Evolutionary conservation across 2,888 invertebrate species (phyloP), one percentile per base, ranked within the genome.

Genomic region (Idaea aversata): DNA sequence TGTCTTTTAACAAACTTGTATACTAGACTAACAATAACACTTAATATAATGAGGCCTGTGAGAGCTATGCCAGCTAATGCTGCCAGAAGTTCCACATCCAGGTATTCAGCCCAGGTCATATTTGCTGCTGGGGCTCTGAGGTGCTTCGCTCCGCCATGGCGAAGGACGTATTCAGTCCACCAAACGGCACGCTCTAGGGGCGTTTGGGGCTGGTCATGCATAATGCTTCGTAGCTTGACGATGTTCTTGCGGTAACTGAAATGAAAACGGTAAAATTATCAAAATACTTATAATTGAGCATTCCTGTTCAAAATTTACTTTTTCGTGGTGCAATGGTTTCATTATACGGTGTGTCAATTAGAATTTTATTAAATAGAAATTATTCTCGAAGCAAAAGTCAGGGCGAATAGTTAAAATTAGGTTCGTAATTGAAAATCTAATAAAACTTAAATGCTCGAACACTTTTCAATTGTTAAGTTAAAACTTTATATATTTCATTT

Each of bases 171-270:
- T 13, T 47, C 47, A 13, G 13, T 47, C 47, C 81, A 83, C 82
- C 82, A 81, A 34, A 81, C 70, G 1, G 79, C 78, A 5, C 75
- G 77, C 15, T 85, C 82, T 57, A 84, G 34, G 0, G 85, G 75
- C 10, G 63, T 47, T 72, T 72, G 69, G 0, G 76, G 80, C 13
- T 72, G 64, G 35, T 79, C 78, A 5, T 34, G 13, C 59, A 75
- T 71, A 0, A 72, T 4, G 4, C 15, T 62, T 5, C 73, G 67
- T 0, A 78, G 47, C 34, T 65, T 70, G 10, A 63, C 59, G 15
- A 76, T 67, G 25, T 78, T 77, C 1, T 34, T 60, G 0, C 70
- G 70, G 34, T 73, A 77, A 5, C 77, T 77, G 66, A 10, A 0
- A 71, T 15, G 15, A 35, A 15, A 63, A 13, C 15, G 15, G 15